Percentiles rank a stretch among this genome's conserved stretches.
These are phyloP conservation scores for Ahaetulla prasina DNA, from an alignment of 2,113 vertebrate species.

Conservation along the genomic window DNA sequence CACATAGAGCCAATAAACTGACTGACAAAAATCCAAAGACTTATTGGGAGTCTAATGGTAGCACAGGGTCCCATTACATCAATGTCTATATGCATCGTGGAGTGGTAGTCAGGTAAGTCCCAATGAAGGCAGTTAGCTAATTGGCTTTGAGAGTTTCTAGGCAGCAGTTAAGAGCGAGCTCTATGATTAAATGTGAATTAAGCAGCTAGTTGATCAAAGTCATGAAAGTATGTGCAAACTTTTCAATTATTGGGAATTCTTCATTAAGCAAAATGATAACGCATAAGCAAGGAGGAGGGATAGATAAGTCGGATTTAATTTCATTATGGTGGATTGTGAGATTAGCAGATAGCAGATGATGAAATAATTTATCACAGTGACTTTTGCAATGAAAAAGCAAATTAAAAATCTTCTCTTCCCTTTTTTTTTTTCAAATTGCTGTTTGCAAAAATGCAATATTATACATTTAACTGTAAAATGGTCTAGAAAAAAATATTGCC, in stretches of 20 bases:
- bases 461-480: background rate
- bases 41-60: conserved; percentile 91
- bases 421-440: background rate
- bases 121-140: background rate
- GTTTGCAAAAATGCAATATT: background rate
- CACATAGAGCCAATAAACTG: conserved; percentile 81
- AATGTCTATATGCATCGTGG: conserved; percentile 90
- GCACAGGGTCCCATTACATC: conserved; percentile 90
- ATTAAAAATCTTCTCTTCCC: background rate
- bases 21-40: conserved; percentile 87
- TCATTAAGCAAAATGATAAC: background rate
- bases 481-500: background rate
- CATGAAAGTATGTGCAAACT: background rate
- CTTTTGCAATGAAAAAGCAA: background rate
- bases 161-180: background rate
- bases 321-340: background rate
- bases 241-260: background rate
- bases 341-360: background rate
- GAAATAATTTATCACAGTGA: background rate
- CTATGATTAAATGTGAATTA: background rate
- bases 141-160: background rate
- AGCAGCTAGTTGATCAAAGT: background rate
- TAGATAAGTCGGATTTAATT: background rate
- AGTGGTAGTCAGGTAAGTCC: conserved; percentile 81
- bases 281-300: background rate